Base-by-base conservation (phyloP, 2,113 vertebrate genomes). In the Melanostigma gelatinosum region DNA sequence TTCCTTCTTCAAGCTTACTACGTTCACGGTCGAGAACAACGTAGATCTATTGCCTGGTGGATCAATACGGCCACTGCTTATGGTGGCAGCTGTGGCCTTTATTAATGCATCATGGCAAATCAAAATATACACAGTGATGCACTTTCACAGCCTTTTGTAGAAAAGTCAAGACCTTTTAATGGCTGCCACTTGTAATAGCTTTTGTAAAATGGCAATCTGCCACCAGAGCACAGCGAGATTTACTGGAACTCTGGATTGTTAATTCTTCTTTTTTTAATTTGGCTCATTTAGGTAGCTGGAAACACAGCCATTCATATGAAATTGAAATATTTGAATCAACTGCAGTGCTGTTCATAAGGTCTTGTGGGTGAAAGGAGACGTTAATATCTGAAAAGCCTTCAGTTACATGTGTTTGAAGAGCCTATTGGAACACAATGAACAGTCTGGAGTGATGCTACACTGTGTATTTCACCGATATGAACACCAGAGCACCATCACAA, bases 181-280 rank as follows among this genome's bases (percentile, higher is more conserved):
- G 9, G 40, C 40, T 44, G 13, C 7, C 63, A 64, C 6, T 13
- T 7, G 6, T 7, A 40, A 8, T 20, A 64, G 22, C 10, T 68
- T 50, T 68, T 22, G 10, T 50, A 36, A 54, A 54, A 55, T 55
- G 22, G 13, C 22, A 38, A n/a, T 38, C 4, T 70, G 22, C 22
- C 32, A 70, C 48, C 34, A 24, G 40, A 24, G 50, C 34, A 38
- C 32, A 54, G 1, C 46, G 20, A 63, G 34, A 64, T 40, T 40
- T 8, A 40, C 67, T 54, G 48, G 50, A 70, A 40, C 22, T 55
- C 29, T 69, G 18, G 34, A 36, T 55, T 70, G 67, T 55, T 54
- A 38, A 36, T 38, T 16, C 11, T 38, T 4, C 18, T 68, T 68
- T 36, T 18, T 40, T 40, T 40, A 29, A 54, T 54, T 54, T n/a